Evolutionary conservation across 2,113 vertebrate species (phyloP).

Genomic region (Prolemur simus): DNA sequence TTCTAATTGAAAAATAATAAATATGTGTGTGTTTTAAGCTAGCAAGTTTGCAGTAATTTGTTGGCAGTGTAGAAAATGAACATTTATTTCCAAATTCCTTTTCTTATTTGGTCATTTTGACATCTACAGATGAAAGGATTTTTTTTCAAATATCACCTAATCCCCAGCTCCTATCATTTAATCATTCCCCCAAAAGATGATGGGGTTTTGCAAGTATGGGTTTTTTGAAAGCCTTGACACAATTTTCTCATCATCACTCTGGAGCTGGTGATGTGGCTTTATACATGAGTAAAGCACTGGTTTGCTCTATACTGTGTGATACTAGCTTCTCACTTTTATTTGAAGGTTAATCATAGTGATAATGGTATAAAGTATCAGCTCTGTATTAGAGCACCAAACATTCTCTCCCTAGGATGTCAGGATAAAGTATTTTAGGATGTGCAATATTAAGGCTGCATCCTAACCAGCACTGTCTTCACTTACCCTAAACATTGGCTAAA

Average conservation of each 20-base stretch:
- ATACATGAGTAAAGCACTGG: not conserved
- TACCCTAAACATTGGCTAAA: not conserved
- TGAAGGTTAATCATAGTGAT: not conserved
- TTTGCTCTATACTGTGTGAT: not conserved
- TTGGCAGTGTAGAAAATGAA: not conserved
- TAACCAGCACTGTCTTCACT: not conserved
- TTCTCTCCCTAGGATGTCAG: not conserved
- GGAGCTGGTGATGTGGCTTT: not conserved
- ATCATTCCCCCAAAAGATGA: not conserved
- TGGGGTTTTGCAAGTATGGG: not conserved
- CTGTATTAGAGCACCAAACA: not conserved
- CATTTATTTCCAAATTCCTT: not conserved
- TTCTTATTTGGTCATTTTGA: not conserved
- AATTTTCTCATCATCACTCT: not conserved
- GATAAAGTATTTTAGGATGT: not conserved
- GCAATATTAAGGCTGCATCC: not conserved
- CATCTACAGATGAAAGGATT: not conserved
- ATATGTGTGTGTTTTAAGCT: not conserved
- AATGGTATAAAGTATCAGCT: not conserved
- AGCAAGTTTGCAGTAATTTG: not conserved
- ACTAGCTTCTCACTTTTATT: not conserved
- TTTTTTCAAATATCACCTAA: not conserved
- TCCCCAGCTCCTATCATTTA: not conserved
- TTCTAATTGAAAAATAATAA: not conserved
- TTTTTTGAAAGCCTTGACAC: not conserved